Conservation (phyloP, 2,888 invertebrate genomes). For the Catocala fraxini region DNA sequence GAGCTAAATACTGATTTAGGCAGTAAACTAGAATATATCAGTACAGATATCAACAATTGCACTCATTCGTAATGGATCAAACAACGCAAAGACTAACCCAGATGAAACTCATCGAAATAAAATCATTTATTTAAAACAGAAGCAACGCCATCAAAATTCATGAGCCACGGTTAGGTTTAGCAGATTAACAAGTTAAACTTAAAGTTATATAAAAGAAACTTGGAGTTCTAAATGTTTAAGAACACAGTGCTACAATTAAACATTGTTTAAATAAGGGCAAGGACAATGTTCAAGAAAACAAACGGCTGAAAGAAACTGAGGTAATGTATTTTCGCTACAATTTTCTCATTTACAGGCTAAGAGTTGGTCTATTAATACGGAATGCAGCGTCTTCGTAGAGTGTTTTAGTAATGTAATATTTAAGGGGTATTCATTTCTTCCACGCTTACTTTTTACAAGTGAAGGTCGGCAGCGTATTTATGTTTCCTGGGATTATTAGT, state of each 20-base stretch:
- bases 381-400: conserved; percentile 5
- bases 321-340: conserved; percentile 11
- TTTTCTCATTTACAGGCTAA: conserved; percentile 2
- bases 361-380: conserved; percentile 11
- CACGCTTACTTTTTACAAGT: background rate
- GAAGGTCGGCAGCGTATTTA: background rate
- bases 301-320: conserved; percentile 10
- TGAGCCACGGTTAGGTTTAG: conserved; percentile 31
- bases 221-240: conserved; percentile 18
- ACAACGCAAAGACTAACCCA: too few species aligned
- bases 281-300: conserved; percentile 20
- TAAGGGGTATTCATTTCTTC: background rate
- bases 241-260: conserved; percentile 22
- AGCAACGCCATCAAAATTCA: conserved; percentile 34
- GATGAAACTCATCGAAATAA: background rate
- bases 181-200: conserved; percentile 45
- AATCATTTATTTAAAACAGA: conserved; percentile 5
- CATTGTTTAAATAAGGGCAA: conserved; percentile 19
- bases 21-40: too few species aligned
- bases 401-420: background rate
- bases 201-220: conserved; percentile 40
- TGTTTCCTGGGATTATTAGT: background rate
- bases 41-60: too few species aligned
- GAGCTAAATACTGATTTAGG: too few species aligned
- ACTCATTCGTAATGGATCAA: too few species aligned